phyloP scores from a whole-genome alignment of 2,113 vertebrate genomes.

The Chlorodrepanis virens region DNA sequence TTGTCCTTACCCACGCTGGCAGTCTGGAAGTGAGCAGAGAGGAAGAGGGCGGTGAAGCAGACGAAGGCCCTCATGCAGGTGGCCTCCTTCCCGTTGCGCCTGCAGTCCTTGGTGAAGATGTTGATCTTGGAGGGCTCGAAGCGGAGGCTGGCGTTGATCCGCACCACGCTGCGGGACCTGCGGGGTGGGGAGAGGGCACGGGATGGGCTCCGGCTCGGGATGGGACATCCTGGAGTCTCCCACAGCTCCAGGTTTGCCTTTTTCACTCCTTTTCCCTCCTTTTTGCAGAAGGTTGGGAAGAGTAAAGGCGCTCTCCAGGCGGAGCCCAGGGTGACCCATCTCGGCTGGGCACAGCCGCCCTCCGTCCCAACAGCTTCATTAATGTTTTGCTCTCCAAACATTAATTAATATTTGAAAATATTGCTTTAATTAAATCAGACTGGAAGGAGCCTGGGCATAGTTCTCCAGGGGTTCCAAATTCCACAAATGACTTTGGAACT shows the following conservation, averaged over 20 bases:
- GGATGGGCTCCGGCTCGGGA: accelerated
- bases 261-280: background rate
- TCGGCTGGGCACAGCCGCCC: background rate
- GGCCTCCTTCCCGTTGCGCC: constrained; percentile 85
- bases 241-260: background rate
- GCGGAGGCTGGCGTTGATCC: constrained; percentile 80
- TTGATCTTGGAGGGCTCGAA: constrained; percentile 94
- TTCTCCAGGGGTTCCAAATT: too few relatives aligned
- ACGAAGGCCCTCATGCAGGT: constrained; percentile 90
- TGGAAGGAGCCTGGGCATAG: background rate
- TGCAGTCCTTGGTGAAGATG: constrained; percentile 95
- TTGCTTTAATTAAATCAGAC: background rate
- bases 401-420: background rate
- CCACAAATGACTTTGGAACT: background rate
- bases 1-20: constrained; percentile 79
- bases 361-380: background rate
- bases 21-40: constrained; percentile 76
- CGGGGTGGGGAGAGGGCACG: accelerated
- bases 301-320: background rate
- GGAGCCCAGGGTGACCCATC: background rate
- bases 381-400: background rate
- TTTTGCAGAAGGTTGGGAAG: background rate
- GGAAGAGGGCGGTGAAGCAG: constrained; percentile 87
- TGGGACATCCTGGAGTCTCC: accelerated
- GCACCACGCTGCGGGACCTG: constrained; percentile 91